A percentile compares a stretch with the other conserved stretches of the same genome.
Conservation (phyloP, 2,888 invertebrate genomes). For the Pteria penguin region DNA sequence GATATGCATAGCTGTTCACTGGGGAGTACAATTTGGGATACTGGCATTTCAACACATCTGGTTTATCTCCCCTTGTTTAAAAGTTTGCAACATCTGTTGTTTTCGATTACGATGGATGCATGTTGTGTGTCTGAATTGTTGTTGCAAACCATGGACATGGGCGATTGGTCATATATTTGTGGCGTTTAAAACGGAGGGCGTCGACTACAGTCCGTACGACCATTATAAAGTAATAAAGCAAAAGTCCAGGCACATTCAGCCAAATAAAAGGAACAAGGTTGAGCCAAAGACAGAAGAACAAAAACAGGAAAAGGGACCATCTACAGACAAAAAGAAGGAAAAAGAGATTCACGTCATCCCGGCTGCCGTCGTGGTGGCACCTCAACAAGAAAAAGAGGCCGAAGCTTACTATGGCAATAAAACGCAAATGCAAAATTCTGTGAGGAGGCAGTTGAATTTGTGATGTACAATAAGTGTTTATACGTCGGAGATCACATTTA, state of each 20-base stretch:
- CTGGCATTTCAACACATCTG: slow-evolving; percentile 28
- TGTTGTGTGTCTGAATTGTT: slow-evolving; percentile 14
- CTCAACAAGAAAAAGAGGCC: not conserved
- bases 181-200: slow-evolving; percentile 9
- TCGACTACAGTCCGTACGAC: slow-evolving; percentile 13
- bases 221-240: not conserved
- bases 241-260: slow-evolving; percentile 10
- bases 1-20: slow-evolving; percentile 9
- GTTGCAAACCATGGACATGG: slow-evolving; percentile 16
- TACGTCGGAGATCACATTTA: too few species aligned
- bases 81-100: slow-evolving; percentile 1
- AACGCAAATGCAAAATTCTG: slow-evolving; percentile 14
- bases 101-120: not conserved
- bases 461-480: not conserved
- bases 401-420: slow-evolving; percentile 11
- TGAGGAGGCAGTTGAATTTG: slow-evolving; percentile 16
- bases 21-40: slow-evolving; percentile 23
- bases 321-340: not conserved
- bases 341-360: not conserved
- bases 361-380: not conserved
- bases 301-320: not conserved
- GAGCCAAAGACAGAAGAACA: not conserved
- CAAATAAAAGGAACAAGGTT: slow-evolving; percentile 12
- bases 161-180: slow-evolving; percentile 15
- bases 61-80: slow-evolving; percentile 25